These are phyloP conservation scores for Poecilia gillii DNA, from an alignment of 2,797 vertebrate species.

Conservation along the genomic window DNA sequence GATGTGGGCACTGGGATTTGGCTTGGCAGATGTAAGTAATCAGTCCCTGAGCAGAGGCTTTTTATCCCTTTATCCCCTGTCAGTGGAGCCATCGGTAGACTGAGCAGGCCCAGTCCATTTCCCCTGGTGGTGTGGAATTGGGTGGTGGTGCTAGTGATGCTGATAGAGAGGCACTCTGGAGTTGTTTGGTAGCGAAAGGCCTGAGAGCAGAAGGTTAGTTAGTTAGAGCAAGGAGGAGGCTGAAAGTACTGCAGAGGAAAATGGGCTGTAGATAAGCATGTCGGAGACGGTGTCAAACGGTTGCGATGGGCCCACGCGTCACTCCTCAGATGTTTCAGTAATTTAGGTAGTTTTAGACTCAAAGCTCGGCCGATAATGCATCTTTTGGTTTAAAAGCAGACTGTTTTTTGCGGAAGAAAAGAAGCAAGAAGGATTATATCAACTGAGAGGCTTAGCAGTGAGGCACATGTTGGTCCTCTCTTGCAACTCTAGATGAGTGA, in stretches of 20 bases:
- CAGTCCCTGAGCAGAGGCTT: slow-evolving; percentile 85
- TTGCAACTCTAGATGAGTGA: slow-evolving; percentile 52
- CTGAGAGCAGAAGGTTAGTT: slow-evolving; percentile 16
- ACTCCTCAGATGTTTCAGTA: slow-evolving; percentile 17
- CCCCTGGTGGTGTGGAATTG: slow-evolving; percentile 51
- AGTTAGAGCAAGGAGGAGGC: slow-evolving; percentile 13
- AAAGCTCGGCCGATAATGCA: slow-evolving; percentile 14
- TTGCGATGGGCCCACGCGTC: slow-evolving; percentile 57
- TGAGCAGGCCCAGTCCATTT: slow-evolving; percentile 65
- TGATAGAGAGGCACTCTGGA: slow-evolving; percentile 27
- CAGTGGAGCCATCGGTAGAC: slow-evolving; percentile 82
- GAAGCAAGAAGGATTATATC: slow-evolving; percentile 63
- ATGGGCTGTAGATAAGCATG: slow-evolving; percentile 2
- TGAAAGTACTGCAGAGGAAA: slow-evolving; percentile 1
- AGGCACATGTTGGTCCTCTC: slow-evolving; percentile 54
- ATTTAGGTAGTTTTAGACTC: neutral
- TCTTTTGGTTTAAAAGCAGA: slow-evolving; percentile 32
- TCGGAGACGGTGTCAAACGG: slow-evolving; percentile 18
- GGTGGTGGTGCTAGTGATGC: slow-evolving; percentile 47
- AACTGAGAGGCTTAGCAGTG: slow-evolving; percentile 53
- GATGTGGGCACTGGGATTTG: slow-evolving; percentile 74
- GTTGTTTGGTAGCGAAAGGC: slow-evolving; percentile 28
- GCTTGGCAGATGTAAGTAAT: slow-evolving; percentile 90
- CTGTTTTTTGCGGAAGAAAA: slow-evolving; percentile 52
- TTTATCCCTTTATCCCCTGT: slow-evolving; percentile 94